A percentile compares a stretch with the other conserved stretches of the same genome.
Conservation (phyloP, 2,113 vertebrate genomes). For the Carlito syrichta region DNA sequence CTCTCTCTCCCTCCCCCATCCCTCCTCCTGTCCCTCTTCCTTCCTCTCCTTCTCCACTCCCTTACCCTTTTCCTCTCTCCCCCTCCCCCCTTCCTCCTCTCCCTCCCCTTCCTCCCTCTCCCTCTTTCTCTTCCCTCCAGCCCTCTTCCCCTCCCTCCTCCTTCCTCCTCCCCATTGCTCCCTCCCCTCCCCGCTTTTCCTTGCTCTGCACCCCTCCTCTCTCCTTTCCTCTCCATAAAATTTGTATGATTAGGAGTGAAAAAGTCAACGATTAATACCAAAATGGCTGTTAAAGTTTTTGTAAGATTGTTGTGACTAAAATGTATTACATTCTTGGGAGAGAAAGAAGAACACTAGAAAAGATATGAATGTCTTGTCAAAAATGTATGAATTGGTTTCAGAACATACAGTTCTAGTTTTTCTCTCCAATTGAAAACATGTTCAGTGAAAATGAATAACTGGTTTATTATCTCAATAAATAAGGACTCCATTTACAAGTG, state of each 20-base stretch:
- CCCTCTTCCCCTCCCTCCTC: not conserved
- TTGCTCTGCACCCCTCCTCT: too few species aligned
- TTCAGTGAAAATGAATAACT: constrained; percentile 61
- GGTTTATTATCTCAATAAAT: constrained; percentile 64
- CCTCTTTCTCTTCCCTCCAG: too few species aligned
- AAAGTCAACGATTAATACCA: not conserved
- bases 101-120: not conserved
- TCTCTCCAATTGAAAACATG: constrained; percentile 12
- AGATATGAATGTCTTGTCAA: constrained; percentile 27
- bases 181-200: not conserved
- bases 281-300: not conserved
- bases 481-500: constrained; percentile 55
- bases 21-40: not conserved
- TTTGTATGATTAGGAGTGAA: not conserved
- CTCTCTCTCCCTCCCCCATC: not conserved
- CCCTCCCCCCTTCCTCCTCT: not conserved
- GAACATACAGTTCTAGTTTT: constrained; percentile 66
- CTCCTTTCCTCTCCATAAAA: not conserved
- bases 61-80: too few species aligned
- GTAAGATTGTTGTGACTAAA: not conserved
- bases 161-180: not conserved
- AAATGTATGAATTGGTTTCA: constrained; percentile 47
- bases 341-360: constrained; percentile 53
- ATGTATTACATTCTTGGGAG: not conserved
- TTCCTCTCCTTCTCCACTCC: not conserved